Conservation (phyloP, 1,140 invertebrate species). For the Coptotermes formosanus region DNA sequence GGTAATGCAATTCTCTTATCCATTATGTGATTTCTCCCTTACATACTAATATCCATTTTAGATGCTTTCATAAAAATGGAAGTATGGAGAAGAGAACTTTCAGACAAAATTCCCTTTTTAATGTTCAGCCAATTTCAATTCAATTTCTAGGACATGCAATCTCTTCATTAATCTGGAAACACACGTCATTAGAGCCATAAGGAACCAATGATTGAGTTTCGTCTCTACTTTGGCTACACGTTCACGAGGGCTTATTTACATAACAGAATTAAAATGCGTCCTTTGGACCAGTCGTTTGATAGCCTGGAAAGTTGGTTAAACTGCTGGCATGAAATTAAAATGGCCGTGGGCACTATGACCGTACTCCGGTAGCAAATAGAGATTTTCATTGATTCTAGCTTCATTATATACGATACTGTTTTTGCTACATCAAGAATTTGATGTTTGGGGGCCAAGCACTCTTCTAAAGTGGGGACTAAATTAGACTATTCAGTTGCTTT, state of each 20-base stretch:
- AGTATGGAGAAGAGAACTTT: background rate
- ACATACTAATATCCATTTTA: constrained; percentile 10
- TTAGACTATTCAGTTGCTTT: too few relatives aligned
- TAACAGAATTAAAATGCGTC: background rate
- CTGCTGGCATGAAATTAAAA: constrained; percentile 3
- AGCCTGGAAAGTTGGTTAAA: constrained; percentile 1
- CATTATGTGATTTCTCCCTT: constrained; percentile 16
- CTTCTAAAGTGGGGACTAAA: background rate
- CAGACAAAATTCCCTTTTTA: background rate
- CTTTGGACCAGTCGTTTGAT: background rate
- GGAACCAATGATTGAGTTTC: background rate
- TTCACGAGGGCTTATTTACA: constrained; percentile 12
- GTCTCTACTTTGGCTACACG: background rate
- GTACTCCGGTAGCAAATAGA: background rate
- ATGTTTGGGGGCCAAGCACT: background rate
- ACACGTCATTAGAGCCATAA: background rate
- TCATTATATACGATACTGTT: background rate
- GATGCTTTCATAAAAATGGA: constrained; percentile 15
- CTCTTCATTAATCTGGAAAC: constrained; percentile 6
- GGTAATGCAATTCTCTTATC: constrained; percentile 10
- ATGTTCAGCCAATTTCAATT: constrained; percentile 1
- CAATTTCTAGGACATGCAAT: background rate
- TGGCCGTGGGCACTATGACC: background rate
- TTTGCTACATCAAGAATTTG: background rate
- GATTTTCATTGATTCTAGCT: constrained; percentile 2